A percentile compares a stretch with the other conserved stretches of the same genome.
These are phyloP conservation scores for Nineta flava DNA, from an alignment of 2,888 invertebrate species.

Conservation along the genomic window DNA sequence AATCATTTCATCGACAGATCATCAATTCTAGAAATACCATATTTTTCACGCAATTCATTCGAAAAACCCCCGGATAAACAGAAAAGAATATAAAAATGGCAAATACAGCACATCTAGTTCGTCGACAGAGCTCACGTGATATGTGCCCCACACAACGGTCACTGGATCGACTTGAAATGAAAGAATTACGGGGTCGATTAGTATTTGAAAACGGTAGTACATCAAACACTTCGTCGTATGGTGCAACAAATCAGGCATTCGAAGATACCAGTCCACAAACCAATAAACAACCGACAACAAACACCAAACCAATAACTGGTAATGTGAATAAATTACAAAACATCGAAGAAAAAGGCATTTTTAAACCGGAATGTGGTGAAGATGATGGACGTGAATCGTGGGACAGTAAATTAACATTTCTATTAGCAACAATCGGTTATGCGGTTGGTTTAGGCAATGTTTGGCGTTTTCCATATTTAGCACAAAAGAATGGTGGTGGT, in stretches of 20 bases:
- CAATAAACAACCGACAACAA: conserved; percentile 28
- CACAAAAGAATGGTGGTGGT: conserved; percentile 89
- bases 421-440: conserved; percentile 85
- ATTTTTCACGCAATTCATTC: too few species aligned
- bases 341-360: conserved; percentile 41
- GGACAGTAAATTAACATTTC: conserved; percentile 85
- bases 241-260: conserved; percentile 76
- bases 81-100: conserved; percentile 41
- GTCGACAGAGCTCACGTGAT: conserved; percentile 78
- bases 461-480: conserved; percentile 89
- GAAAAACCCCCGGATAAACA: too few species aligned
- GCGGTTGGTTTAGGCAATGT: conserved; percentile 91
- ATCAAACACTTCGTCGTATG: conserved; percentile 50
- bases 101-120: conserved; percentile 76
- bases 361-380: conserved; percentile 49
- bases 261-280: conserved; percentile 40
- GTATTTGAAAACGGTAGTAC: conserved; percentile 50
- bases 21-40: too few species aligned
- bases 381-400: conserved; percentile 75
- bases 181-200: conserved; percentile 66
- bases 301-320: background rate
- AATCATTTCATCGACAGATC: too few species aligned
- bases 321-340: conserved; percentile 13
- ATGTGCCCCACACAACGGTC: conserved; percentile 55
- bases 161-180: conserved; percentile 70